Evolutionary conservation across 2,888 invertebrate genomes (phyloP).

Genomic region (Deroplatys truncata): DNA sequence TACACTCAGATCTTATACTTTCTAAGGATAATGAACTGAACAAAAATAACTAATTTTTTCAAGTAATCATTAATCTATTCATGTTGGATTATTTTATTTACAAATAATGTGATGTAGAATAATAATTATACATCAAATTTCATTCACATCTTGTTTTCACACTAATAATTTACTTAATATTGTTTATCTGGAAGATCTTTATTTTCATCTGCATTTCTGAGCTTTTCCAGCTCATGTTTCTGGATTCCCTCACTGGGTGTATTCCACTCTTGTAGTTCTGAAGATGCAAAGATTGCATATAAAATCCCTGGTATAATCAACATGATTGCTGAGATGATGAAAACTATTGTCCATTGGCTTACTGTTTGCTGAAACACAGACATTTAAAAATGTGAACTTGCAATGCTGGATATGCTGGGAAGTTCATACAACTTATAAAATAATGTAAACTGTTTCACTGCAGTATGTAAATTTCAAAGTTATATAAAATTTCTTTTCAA

Average conservation of each 20-base stretch:
- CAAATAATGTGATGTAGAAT: background rate
- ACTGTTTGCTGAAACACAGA: constrained; percentile 52
- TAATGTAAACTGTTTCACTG: too few relatives aligned
- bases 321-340: constrained; percentile 52
- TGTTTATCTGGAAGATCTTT: background rate
- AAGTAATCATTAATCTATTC: background rate
- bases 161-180: background rate
- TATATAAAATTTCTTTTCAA: too few relatives aligned
- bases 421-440: too few relatives aligned
- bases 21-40: too few relatives aligned
- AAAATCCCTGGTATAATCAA: constrained; percentile 50
- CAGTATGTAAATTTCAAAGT: too few relatives aligned
- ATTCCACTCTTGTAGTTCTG: constrained; percentile 58
- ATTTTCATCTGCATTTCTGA: background rate
- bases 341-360: constrained; percentile 58
- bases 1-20: too few relatives aligned
- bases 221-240: background rate
- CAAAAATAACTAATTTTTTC: too few relatives aligned
- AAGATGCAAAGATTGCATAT: constrained; percentile 53
- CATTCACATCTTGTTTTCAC: too few relatives aligned
- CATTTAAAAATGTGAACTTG: constrained; percentile 18
- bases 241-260: constrained; percentile 34
- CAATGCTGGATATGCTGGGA: too few relatives aligned
- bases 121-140: background rate
- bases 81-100: background rate